Base-by-base conservation (phyloP, 2,113 vertebrate species). In the Oceanodroma tethys region DNA sequence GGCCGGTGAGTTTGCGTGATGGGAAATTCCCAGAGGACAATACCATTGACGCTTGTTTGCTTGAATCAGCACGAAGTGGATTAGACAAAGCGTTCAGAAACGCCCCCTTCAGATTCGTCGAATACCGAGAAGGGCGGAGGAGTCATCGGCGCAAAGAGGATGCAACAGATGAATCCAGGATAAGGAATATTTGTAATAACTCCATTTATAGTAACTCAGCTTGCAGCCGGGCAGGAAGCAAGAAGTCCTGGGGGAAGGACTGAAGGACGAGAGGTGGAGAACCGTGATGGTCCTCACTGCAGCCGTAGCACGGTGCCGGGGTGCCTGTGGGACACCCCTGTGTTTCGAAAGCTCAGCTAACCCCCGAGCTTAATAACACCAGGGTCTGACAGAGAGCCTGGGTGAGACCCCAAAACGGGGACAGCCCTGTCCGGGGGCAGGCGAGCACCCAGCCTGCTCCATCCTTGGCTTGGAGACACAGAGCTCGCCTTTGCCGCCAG, bases 91-190 rank as follows among this genome's bases (percentile, higher is more conserved):
- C 0, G 2, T 2, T 16, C 67, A 1, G 58, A 42, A 92, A 66
- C 2, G 8, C 2, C 7, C 38, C 5, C 0, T 32, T 18, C 8
- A 2, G 27, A 9, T 34, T 10, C 7, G 30, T 0, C 25, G 50
- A 36, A 36, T 10, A 10, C 45, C 27, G 1, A 67, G 65, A 74
- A 40, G 26, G 58, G 36, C 0, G 11, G 81, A 53, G 43, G 2
- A 48, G 45, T 43, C 96, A 10, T 45, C 6, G 0, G n/a, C 2
- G 1, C 13, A 7, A 8, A 34, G 32, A 86, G 66, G 48, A 56
- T 25, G 71, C 32, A 3, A 11, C 2, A 1, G 76, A 53, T 7
- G 60, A 58, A 55, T 84, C 62, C 76, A 18, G 90, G 73, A 45
- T 4, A 5, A 62, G 84, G 56, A 62, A 30, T 53, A 75, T 93